Conservation (phyloP, 2,888 invertebrate genomes). For the Balanococcus diminutus region DNA sequence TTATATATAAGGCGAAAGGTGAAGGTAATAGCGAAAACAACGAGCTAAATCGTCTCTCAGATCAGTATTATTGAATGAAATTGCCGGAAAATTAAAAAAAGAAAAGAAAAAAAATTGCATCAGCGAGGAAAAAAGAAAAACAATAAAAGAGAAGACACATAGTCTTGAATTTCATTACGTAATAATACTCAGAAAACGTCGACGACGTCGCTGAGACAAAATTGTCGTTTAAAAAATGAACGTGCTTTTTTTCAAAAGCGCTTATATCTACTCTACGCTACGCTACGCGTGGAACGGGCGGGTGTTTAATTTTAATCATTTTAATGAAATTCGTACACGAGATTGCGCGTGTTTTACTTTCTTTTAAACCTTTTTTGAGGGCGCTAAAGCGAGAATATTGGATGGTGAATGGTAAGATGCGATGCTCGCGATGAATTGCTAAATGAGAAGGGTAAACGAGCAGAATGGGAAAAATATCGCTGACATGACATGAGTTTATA, state of each 20-base stretch:
- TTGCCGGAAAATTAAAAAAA: conserved; percentile 15
- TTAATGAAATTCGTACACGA: conserved; percentile 13
- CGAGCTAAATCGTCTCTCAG: background rate
- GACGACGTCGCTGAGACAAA: background rate
- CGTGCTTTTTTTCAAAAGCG: background rate
- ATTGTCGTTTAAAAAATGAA: conserved; percentile 25
- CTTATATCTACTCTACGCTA: no score
- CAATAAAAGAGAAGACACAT: background rate
- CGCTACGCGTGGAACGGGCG: background rate
- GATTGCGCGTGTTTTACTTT: background rate
- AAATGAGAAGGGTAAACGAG: no score
- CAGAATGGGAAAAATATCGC: no score
- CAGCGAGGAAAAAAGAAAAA: background rate
- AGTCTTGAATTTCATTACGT: background rate
- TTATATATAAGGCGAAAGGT: background rate
- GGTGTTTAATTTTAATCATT: conserved; percentile 7
- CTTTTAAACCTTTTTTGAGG: background rate
- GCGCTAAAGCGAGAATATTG: background rate
- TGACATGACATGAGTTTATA: no score
- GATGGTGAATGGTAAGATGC: no score
- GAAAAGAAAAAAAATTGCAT: background rate
- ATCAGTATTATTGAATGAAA: conserved; percentile 16
- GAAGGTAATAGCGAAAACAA: background rate
- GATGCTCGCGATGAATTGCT: no score
- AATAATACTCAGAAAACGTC: background rate